Percentiles rank a stretch among this genome's conserved stretches.
Evolutionary conservation across 1,140 invertebrate species (phyloP).

Genomic region (Bradynema listronoti): DNA sequence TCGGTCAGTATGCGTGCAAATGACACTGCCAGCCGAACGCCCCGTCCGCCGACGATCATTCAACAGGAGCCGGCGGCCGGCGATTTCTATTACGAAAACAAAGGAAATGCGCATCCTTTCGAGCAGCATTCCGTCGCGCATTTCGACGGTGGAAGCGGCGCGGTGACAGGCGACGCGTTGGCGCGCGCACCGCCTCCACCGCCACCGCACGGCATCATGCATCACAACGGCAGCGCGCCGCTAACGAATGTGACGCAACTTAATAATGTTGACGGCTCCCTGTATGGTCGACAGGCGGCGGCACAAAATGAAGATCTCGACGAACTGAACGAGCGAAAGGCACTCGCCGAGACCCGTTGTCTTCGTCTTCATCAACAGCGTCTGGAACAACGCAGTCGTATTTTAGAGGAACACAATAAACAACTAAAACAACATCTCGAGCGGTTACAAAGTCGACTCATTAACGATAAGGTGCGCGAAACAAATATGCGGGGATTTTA

Average conservation of each 20-base stretch:
- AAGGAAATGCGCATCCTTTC: no score
- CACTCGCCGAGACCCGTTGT: conserved; percentile 36
- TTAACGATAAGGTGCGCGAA: conserved; percentile 35
- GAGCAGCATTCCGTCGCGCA: no score
- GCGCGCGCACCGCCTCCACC: no score
- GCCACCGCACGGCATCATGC: conserved; percentile 13
- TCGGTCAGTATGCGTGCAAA: no score
- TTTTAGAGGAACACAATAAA: conserved; percentile 55
- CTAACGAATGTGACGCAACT: background rate
- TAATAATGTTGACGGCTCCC: background rate
- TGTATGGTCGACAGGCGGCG: background rate
- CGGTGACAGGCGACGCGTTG: background rate
- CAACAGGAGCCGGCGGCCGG: no score
- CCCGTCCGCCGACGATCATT: no score
- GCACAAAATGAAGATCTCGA: conserved; percentile 7
- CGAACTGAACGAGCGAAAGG: conserved; percentile 13
- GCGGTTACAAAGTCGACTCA: conserved; percentile 46
- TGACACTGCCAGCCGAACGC: no score
- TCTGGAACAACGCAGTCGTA: conserved; percentile 44
- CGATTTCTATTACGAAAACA: no score
- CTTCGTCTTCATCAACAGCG: conserved; percentile 50
- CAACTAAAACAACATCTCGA: conserved; percentile 51
- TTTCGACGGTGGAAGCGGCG: no score
- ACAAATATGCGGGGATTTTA: conserved; percentile 7
- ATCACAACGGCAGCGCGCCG: background rate